Percentiles rank a stretch among this genome's conserved stretches.
Conservation (phyloP, 2,888 invertebrate genomes). For the Brachyptera putata region DNA sequence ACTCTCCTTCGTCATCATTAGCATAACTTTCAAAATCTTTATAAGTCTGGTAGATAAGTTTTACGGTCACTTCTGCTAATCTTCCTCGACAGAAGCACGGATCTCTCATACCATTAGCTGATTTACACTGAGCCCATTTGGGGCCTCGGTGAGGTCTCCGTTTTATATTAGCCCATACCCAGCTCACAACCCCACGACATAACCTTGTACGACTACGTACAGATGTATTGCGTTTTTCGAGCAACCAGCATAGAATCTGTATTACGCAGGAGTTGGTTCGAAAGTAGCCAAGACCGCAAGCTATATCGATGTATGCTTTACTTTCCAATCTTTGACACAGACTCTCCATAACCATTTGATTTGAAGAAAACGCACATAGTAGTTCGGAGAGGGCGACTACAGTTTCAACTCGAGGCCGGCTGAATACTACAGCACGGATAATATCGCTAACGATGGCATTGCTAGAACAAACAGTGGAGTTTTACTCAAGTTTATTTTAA, state of each 20-base stretch:
- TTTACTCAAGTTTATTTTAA: no score
- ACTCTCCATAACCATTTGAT: not conserved
- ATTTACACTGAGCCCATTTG: not conserved
- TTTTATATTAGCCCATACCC: constrained; percentile 5
- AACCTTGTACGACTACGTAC: constrained; percentile 1
- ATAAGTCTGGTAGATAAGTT: not conserved
- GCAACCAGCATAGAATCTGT: constrained; percentile 12
- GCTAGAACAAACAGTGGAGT: not conserved
- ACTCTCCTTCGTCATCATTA: not conserved
- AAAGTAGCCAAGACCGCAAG: not conserved
- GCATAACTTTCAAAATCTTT: not conserved
- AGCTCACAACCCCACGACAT: not conserved
- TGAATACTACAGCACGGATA: not conserved
- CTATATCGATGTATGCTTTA: not conserved
- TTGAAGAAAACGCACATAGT: not conserved
- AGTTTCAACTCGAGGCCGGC: not conserved
- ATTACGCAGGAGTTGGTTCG: constrained; percentile 1
- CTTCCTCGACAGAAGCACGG: constrained; percentile 2
- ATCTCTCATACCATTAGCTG: not conserved
- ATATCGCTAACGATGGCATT: not conserved
- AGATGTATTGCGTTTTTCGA: not conserved
- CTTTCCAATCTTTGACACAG: not conserved
- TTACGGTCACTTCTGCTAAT: constrained; percentile 5
- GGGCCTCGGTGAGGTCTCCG: not conserved
- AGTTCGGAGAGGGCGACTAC: not conserved